Evolutionary conservation across 1,140 invertebrate genomes (phyloP), one percentile per base, ranked within the genome.

Genomic region (Drosophila gunungcola): DNA sequence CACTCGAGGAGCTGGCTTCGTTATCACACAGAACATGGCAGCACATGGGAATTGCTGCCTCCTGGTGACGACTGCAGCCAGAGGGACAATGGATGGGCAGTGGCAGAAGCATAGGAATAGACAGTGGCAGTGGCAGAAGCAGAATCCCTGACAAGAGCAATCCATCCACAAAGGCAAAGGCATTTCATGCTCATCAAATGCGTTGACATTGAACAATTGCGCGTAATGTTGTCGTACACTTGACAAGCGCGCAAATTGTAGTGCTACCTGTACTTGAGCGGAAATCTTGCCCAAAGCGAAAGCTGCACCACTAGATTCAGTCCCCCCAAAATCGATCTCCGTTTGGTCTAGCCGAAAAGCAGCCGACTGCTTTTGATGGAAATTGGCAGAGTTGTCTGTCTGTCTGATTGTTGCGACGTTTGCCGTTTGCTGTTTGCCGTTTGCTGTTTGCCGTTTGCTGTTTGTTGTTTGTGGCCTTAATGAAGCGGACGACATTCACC

Each of bases 191-290:
- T 82, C 84, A 89, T 89, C 84, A 89, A 89, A 89, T 90, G 84
- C 84, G 82, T 78, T 90, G 84, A 89, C 85, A 89, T 89, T 89
- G 84, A 89, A 89, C 84, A 89, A 89, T 89, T 89, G 84, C 84
- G 84, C 85, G 84, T 89, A 89, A 89, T 89, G 84, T 89, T 89
- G 84, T 89, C 84, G 85, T 89, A 89, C 84, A 89, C 80, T 89
- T 89, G 84, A 89, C 84, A 89, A 89, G 84, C 84, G 84, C 84
- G 84, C 84, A 89, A 89, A 89, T 89, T 89, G 84, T 89, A 89
- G 85, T 82, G 82, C 82, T 85, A 85, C 84, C 80, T 89, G 81
- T 74, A 63, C 77, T 39, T 56, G 41, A 58, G 38, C 58, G 42
- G 55, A 51, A 60, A 57, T 64, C 25, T 55, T 51, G 42, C 73